Base-by-base conservation (phyloP, 2,113 vertebrate species). In the Pitta sordida region DNA sequence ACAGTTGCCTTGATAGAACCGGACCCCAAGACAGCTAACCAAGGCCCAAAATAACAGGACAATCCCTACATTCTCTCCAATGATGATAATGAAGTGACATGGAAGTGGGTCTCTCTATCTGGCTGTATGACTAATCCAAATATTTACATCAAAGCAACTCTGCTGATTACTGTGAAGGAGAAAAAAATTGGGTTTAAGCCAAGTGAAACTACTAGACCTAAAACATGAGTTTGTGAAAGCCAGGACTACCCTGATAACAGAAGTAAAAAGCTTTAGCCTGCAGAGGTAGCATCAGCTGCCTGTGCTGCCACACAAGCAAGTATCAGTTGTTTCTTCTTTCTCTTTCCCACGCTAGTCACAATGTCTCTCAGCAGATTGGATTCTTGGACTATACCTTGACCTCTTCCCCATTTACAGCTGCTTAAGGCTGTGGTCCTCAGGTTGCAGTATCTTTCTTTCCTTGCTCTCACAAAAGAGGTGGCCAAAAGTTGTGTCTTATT, bases 171-270 rank as follows among this genome's bases (percentile, higher is more conserved):
- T 62, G 44, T 41, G 46, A 86, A 58, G 44, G 27, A 76, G 15
- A 8, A 73, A 79, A 81, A 55, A 62, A 55, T 16, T 3, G 3
- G 29, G 18, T 39, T 82, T 9, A 43, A 82, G 67, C 77, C 77
- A 86, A 87, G 29, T 34, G 39, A 73, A 91, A 75, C 32, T 78
- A 55, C 14, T 23, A 84, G 52, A 87, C 36, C 41, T 62, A 64
- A 91, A 94, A 84, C 12, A 46, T 24, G 21, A 93, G 69, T 34
- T 62, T 73, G 64, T 30, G 73, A 71, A 95, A 43, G 68, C 81
- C 62, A 69, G 65, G 46, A 34, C 36, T 71, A 30, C 37, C 14
- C 62, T 70, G 70, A 70, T 59, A 18, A 62, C 53, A 34, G 1
- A 4, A 27, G 12, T 30, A 62, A 88, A 78, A 64, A 76, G 20